Base-by-base conservation (phyloP, 2,797 vertebrate species). In the Melanogrammus aeglefinus region DNA sequence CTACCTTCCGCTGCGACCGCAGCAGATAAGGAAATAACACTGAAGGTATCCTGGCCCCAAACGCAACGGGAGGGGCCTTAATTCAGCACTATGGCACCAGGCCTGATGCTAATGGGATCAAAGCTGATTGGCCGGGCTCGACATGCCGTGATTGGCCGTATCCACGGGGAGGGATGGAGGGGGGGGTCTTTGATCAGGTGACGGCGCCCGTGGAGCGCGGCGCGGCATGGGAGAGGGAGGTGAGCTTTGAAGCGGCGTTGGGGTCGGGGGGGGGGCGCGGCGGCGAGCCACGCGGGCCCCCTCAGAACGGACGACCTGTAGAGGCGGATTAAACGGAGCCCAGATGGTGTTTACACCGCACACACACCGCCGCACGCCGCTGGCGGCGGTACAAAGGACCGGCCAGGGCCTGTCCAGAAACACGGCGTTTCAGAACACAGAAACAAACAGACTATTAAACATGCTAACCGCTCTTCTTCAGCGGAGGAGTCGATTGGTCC, bases 201-300 rank as follows among this genome's bases (percentile, higher is more conserved):
- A 91, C 6, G 81, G 79, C 78, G 85, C 91, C 90, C 75, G 57
- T 86, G 72, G 88, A 2, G 88, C 82, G 79, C 79, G 80, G 85
- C 51, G 84, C 91, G 84, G 84, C 90, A 91, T 86, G 91, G 84
- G 86, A 88, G 85, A 83, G 77, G 84, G 83, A 86, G 78, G 82
- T 83, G 83, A 36, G 76, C 93, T 94, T 94, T 94, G 92, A 94
- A 90, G 91, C 86, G 85, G 74, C 80, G 83, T 82, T 82, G 38
- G 89, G 73, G 38, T 78, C 1, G 39, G 21, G 78, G 79, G 79
- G 80, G 39, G 51, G 72, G 85, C 78, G 88, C 91, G 70, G 86
- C 74, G 78, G 85, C 80, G 83, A 90, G 81, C 84, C 86, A 88
- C 84, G 80, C 90, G 89, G 88, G 89, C 90, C 90, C 88, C 90